These are phyloP conservation scores for Anadara kagoshimensis DNA, from an alignment of 1,140 invertebrate genomes.

Conservation along the genomic window DNA sequence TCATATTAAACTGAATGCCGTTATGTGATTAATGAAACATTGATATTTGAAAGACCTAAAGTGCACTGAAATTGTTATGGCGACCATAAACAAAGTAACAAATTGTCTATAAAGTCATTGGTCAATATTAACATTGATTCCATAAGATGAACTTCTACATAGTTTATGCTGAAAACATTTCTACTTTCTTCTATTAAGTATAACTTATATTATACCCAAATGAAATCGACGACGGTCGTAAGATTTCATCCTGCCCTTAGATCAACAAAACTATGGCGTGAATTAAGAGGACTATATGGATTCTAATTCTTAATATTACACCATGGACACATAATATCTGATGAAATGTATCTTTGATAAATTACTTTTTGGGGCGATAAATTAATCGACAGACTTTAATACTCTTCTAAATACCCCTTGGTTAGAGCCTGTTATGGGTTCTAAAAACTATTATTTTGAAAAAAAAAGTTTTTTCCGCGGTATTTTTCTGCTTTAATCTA, in stretches of 20 bases:
- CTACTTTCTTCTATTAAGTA: slow-evolving; percentile 1
- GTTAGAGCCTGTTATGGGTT: too few relatives aligned
- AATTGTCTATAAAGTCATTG: background rate
- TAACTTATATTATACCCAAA: slow-evolving; percentile 19
- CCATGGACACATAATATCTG: background rate
- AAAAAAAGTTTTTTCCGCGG: too few relatives aligned
- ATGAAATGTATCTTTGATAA: background rate
- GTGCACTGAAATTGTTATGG: background rate
- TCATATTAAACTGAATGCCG: too few relatives aligned
- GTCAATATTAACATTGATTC: slow-evolving; percentile 4
- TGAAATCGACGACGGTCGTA: slow-evolving; percentile 4
- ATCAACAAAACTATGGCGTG: slow-evolving; percentile 1
- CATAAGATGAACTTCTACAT: background rate
- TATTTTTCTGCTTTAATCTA: too few relatives aligned
- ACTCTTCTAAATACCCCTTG: too few relatives aligned
- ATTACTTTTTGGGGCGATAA: too few relatives aligned
- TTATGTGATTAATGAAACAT: background rate
- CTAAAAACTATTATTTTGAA: too few relatives aligned
- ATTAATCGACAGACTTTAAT: too few relatives aligned
- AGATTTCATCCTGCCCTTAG: background rate
- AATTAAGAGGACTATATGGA: background rate
- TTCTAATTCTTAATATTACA: slow-evolving; percentile 5
- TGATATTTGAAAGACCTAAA: slow-evolving; percentile 6
- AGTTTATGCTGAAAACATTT: slow-evolving; percentile 2
- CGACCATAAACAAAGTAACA: slow-evolving; percentile 3